Conservation (phyloP, 92 coral and sea anemone genomes). For the Umimayanthus kanabou region DNA sequence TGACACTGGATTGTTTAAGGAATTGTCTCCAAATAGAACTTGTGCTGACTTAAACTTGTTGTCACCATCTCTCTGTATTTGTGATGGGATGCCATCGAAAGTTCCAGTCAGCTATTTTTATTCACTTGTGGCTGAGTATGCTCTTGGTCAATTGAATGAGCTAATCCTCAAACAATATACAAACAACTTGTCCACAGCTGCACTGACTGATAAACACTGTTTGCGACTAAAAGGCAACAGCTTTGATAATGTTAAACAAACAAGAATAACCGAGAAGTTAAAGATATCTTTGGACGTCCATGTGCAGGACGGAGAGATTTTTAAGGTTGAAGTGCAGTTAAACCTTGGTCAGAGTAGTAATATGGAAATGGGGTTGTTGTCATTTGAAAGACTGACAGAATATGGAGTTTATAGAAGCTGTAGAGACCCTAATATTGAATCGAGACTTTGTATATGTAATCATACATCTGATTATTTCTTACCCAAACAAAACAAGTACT, state of each 20-base stretch:
- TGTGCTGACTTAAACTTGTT: slow-evolving; percentile 65
- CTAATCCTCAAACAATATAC: slow-evolving; percentile 63
- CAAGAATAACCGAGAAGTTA: slow-evolving; percentile 37
- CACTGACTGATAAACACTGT: slow-evolving; percentile 50
- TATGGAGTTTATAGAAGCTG: slow-evolving; percentile 55
- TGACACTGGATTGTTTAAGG: slow-evolving; percentile 56
- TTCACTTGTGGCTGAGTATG: slow-evolving; percentile 78
- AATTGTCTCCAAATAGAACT: slow-evolving; percentile 60
- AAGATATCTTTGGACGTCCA: slow-evolving; percentile 52
- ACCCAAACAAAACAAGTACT: not conserved
- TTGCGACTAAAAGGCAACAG: slow-evolving; percentile 54
- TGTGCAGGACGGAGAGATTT: slow-evolving; percentile 65
- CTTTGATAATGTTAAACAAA: slow-evolving; percentile 55
- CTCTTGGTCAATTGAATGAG: slow-evolving; percentile 72
- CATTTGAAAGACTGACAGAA: slow-evolving; percentile 45
- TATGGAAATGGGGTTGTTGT: slow-evolving; percentile 53
- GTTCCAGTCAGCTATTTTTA: slow-evolving; percentile 54
- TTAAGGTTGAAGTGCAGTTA: slow-evolving; percentile 61
- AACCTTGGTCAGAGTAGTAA: slow-evolving; percentile 44
- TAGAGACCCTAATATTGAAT: slow-evolving; percentile 59
- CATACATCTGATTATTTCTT: not conserved
- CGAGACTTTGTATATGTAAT: slow-evolving; percentile 72
- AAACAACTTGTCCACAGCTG: not conserved
- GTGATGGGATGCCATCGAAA: slow-evolving; percentile 67
- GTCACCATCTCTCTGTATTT: slow-evolving; percentile 67